A percentile compares a stretch with the other conserved stretches of the same genome.
phyloP scores from a whole-genome alignment of 2,113 vertebrate species.

The Catharus bicknelli region DNA sequence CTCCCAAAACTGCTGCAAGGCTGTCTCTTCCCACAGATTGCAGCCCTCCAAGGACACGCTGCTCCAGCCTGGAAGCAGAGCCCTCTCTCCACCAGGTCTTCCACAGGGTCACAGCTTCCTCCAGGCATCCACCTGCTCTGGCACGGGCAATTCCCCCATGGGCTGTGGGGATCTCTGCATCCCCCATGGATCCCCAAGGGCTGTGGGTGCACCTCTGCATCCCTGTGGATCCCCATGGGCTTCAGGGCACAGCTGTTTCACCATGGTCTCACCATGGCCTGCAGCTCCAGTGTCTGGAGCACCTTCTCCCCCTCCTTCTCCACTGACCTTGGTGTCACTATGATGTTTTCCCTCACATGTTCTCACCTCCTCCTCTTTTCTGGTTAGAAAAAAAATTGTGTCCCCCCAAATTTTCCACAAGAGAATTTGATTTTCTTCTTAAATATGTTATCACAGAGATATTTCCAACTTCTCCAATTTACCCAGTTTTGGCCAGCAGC shows the following conservation, averaged over 20 bases:
- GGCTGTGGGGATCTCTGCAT: too few species aligned
- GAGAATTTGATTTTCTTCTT: not conserved
- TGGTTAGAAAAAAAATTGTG: not conserved
- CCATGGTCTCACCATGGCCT: too few species aligned
- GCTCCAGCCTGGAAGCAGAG: not conserved
- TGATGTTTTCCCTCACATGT: not conserved
- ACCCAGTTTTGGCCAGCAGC: not conserved
- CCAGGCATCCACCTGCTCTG: too few species aligned
- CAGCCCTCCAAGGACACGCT: not conserved
- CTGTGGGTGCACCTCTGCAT: not conserved
- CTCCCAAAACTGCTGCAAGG: not conserved
- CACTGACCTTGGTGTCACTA: not conserved
- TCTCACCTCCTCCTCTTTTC: not conserved
- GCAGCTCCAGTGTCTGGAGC: too few species aligned
- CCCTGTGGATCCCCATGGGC: too few species aligned
- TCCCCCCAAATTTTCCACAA: too few species aligned
- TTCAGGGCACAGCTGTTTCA: too few species aligned
- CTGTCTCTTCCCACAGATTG: not conserved
- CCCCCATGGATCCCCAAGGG: too few species aligned
- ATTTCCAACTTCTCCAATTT: not conserved
- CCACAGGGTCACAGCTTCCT: not conserved
- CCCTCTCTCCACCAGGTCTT: not conserved
- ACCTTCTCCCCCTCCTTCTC: not conserved
- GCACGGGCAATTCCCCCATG: too few species aligned
- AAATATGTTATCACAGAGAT: not conserved